phyloP scores from a whole-genome alignment of 2,797 vertebrate genomes.

The Erpetoichthys calabaricus region DNA sequence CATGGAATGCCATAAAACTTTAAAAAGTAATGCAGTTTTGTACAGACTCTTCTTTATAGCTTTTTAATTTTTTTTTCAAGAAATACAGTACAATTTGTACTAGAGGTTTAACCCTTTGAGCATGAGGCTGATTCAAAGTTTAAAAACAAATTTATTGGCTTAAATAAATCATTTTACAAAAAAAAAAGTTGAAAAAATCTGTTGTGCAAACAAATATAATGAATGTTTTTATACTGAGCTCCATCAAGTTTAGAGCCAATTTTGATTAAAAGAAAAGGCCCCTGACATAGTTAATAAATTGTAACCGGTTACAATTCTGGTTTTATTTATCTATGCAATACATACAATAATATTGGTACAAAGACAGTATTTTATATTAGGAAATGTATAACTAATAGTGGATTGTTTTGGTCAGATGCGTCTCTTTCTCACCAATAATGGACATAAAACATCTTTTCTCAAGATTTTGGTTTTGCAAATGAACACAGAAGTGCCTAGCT shows the following conservation, averaged over 20 bases:
- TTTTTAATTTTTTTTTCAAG: constrained; percentile 64
- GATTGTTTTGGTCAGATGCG: neutral
- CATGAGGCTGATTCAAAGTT: constrained; percentile 54
- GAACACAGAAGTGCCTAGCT: constrained; percentile 82
- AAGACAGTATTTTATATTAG: constrained; percentile 17
- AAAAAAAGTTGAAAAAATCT: constrained; percentile 22
- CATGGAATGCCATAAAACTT: constrained; percentile 75
- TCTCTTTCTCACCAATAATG: constrained; percentile 21
- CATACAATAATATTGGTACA: constrained; percentile 27
- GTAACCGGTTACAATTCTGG: constrained; percentile 28
- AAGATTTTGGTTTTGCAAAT: constrained; percentile 44
- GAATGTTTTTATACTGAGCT: constrained; percentile 65
- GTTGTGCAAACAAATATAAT: constrained; percentile 89
- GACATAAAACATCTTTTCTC: constrained; percentile 23
- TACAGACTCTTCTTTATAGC: constrained; percentile 82
- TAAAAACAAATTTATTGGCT: constrained; percentile 45
- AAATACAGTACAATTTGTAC: constrained; percentile 80
- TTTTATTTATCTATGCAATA: constrained; percentile 36
- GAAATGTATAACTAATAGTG: constrained; percentile 10
- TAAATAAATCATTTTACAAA: constrained; percentile 87
- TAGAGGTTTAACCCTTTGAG: constrained; percentile 97
- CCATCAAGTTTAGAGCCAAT: constrained; percentile 58
- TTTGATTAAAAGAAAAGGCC: constrained; percentile 68
- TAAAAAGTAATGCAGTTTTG: constrained; percentile 91
- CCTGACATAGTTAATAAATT: constrained; percentile 53